phyloP scores from a whole-genome alignment of 2,113 vertebrate species.

The Chaetodon trifascialis region DNA sequence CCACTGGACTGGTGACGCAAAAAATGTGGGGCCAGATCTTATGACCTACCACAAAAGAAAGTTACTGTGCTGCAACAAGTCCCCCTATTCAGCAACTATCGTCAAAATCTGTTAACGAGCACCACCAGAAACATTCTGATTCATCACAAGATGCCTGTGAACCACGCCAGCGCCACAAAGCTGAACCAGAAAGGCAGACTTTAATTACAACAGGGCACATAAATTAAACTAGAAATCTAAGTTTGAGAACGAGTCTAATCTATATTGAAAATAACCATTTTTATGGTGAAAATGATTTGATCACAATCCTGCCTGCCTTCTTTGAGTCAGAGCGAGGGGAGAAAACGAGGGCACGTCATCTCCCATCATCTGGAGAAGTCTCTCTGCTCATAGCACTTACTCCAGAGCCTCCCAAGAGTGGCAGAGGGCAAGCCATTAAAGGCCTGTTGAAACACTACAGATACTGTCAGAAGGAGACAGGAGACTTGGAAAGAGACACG shows the following conservation, averaged over 20 bases:
- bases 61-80: conserved; percentile 62
- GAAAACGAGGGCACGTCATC: conserved; percentile 90
- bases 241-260: not conserved
- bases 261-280: not conserved
- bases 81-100: conserved; percentile 59
- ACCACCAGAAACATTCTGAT: conserved; percentile 33
- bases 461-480: conserved; percentile 86
- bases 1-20: conserved; percentile 25
- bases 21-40: conserved; percentile 48
- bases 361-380: conserved; percentile 83
- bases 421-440: conserved; percentile 93
- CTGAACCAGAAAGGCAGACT: not conserved
- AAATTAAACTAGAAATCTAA: not conserved
- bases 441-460: conserved; percentile 94
- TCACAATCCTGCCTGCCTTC: not conserved
- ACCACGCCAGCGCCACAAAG: conserved; percentile 7
- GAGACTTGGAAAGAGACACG: conserved; percentile 73
- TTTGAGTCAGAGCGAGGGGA: conserved; percentile 35
- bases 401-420: conserved; percentile 91
- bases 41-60: conserved; percentile 48
- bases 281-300: conserved; percentile 7
- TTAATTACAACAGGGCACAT: conserved; percentile 2
- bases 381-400: conserved; percentile 86
- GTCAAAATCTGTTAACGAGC: conserved; percentile 48
- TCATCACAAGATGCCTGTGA: conserved; percentile 24